Evolutionary conservation across 2,888 invertebrate genomes (phyloP).

Genomic region (Eutolmus rufibarbis): DNA sequence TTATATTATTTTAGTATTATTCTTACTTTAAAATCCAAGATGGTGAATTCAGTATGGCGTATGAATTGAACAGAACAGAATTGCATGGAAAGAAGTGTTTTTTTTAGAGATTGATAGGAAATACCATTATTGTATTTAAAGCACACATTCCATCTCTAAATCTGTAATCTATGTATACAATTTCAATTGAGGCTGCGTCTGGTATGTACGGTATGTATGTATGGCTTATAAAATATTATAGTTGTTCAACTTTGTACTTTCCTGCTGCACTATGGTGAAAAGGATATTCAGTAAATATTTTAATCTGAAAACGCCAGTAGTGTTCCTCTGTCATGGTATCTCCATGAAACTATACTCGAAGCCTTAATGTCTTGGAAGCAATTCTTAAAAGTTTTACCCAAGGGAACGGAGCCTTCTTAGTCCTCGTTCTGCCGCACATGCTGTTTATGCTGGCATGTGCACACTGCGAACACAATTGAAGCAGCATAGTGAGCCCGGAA

Average conservation of each 20-base stretch:
- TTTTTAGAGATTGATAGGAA: no score
- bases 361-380: constrained; percentile 38
- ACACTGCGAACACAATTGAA: constrained; percentile 11
- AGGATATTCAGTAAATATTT: constrained; percentile 13
- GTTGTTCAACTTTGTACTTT: background rate
- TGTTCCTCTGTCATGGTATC: constrained; percentile 1
- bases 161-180: background rate
- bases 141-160: background rate
- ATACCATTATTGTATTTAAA: no score
- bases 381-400: constrained; percentile 33
- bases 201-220: background rate
- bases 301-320: constrained; percentile 10
- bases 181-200: background rate
- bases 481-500: constrained; percentile 9
- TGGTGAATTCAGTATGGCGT: no score
- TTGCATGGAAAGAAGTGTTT: no score
- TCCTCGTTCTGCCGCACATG: background rate
- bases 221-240: background rate
- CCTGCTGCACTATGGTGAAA: background rate
- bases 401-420: background rate
- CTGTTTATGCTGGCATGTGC: background rate
- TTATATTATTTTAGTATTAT: no score
- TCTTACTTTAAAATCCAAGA: no score
- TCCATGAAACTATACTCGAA: constrained; percentile 17
- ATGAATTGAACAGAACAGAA: no score